phyloP scores from a whole-genome alignment of 2,888 invertebrate species.

The Achlya flavicornis region DNA sequence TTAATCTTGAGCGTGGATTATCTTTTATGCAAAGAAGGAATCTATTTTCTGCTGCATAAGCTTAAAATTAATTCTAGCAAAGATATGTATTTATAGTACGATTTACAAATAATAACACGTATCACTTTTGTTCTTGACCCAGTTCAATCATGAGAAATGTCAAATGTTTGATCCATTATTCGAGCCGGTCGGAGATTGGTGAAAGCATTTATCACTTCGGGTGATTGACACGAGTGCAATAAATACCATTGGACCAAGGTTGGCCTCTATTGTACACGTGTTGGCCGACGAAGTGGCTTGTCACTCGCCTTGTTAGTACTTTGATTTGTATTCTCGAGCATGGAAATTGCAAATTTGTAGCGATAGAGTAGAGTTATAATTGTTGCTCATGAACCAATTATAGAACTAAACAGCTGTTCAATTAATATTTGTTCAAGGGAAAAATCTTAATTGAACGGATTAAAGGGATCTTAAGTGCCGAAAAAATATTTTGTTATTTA shows the following conservation, averaged over 20 bases:
- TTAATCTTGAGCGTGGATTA: background rate
- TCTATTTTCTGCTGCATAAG: conserved; percentile 2
- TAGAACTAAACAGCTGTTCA: background rate
- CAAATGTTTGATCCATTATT: conserved; percentile 59
- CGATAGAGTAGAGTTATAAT: background rate
- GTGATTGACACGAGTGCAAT: conserved; percentile 67
- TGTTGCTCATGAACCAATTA: background rate
- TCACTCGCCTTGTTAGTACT: conserved; percentile 12
- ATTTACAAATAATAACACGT: conserved; percentile 8
- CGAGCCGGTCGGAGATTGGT: conserved; percentile 41
- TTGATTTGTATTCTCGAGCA: conserved; percentile 9
- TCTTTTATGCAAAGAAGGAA: background rate
- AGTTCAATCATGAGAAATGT: conserved; percentile 65
- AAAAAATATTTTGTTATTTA: too few relatives aligned
- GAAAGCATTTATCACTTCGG: conserved; percentile 61
- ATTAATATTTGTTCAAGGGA: background rate
- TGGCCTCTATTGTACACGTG: conserved; percentile 50
- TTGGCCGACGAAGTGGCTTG: conserved; percentile 22
- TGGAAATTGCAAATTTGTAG: background rate
- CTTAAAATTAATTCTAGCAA: background rate
- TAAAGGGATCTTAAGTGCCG: too few relatives aligned
- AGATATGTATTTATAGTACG: background rate
- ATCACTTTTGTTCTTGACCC: conserved; percentile 63
- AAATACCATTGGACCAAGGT: conserved; percentile 74
- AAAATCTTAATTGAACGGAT: too few relatives aligned